These are phyloP conservation scores for Orientallactaga sibirica DNA, from an alignment of 2,797 vertebrate species.

Conservation along the genomic window DNA sequence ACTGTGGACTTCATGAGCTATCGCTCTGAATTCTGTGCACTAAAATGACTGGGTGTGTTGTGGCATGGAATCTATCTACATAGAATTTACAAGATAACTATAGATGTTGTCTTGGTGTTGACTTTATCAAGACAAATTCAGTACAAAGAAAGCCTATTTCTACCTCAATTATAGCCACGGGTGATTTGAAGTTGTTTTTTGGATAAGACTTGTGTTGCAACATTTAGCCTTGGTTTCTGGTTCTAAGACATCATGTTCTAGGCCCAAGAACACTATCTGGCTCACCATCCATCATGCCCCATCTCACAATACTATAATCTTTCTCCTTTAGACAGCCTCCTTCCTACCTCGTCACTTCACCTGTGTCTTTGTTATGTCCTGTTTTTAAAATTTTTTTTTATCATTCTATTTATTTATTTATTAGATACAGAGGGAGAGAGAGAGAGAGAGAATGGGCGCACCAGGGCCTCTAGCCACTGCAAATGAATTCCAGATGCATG, in stretches of 20 bases:
- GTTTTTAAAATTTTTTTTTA: neutral
- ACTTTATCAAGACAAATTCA: constrained; percentile 15
- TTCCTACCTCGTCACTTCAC: neutral
- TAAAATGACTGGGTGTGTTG: neutral
- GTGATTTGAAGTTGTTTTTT: constrained; percentile 56
- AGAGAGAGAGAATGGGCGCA: too few species aligned
- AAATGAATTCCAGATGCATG: too few species aligned
- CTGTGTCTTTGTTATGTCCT: neutral
- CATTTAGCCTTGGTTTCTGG: neutral
- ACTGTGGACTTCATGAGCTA: neutral
- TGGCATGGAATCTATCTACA: neutral
- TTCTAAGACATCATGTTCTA: constrained; percentile 40
- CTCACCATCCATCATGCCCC: neutral
- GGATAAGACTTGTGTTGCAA: constrained; percentile 9
- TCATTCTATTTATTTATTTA: too few species aligned
- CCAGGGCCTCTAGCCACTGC: too few species aligned
- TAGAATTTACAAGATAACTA: neutral
- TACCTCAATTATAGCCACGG: neutral
- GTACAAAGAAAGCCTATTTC: constrained; percentile 35
- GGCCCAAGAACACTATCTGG: neutral
- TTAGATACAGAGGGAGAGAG: too few species aligned
- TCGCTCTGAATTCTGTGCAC: neutral
- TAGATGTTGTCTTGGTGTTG: neutral
- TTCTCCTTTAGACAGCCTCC: neutral
- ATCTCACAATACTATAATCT: too few species aligned